A percentile compares a stretch with the other conserved stretches of the same genome.
These are phyloP conservation scores for Orcinus orca DNA, from an alignment of 2,113 vertebrate species.

Conservation along the genomic window DNA sequence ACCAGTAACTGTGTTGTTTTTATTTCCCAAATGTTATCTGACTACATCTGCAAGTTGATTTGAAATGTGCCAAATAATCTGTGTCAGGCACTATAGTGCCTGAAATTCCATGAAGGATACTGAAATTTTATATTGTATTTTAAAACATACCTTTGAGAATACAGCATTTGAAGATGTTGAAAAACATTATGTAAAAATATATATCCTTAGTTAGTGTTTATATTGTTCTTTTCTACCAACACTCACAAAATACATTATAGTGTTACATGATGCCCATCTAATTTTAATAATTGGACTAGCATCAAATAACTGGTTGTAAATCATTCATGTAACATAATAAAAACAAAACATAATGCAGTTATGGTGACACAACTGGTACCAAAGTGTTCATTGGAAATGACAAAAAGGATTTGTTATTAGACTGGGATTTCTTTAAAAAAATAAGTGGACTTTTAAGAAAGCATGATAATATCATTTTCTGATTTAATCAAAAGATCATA, in stretches of 20 bases:
- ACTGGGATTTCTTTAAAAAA: conserved; percentile 29
- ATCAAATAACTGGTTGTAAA: conserved; percentile 28
- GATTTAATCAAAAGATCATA: conserved; percentile 53
- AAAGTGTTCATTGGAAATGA: conserved; percentile 22
- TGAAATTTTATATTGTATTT: conserved; percentile 46
- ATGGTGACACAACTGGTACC: not conserved
- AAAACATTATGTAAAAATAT: not conserved
- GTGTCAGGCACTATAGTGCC: not conserved
- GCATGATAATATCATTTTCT: not conserved
- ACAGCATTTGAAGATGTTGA: not conserved
- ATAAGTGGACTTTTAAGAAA: conserved; percentile 30
- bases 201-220: not conserved
- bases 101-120: not conserved
- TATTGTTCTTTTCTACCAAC: not conserved
- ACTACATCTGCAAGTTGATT: not conserved
- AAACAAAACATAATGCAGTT: not conserved
- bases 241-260: not conserved
- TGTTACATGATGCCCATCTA: not conserved
- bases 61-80: conserved; percentile 7
- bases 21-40: not conserved
- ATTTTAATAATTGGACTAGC: conserved; percentile 50
- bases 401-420: conserved; percentile 30
- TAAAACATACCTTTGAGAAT: not conserved
- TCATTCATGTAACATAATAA: conserved; percentile 17
- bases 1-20: not conserved